A percentile compares a stretch with the other conserved stretches of the same genome.
Conservation (phyloP, 2,888 invertebrate genomes). For the Bellardia bayeri region DNA sequence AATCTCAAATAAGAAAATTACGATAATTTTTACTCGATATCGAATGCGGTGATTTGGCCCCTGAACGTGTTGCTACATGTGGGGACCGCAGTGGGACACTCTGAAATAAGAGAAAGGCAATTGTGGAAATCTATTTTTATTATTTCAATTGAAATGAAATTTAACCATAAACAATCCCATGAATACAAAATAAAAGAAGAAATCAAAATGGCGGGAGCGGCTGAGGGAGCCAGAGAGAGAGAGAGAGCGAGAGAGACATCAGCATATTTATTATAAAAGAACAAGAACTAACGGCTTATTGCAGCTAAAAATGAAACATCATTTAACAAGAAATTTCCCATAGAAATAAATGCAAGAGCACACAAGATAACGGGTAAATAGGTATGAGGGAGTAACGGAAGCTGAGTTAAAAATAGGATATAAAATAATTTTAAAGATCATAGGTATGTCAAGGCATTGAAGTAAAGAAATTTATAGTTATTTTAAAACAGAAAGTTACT, state of each 20-base stretch:
- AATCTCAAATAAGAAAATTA: too few species aligned
- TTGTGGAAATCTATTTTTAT: too few species aligned
- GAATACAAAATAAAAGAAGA: neutral
- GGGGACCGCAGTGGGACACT: too few species aligned
- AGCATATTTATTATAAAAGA: too few species aligned
- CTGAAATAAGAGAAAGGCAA: too few species aligned
- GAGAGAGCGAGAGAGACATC: neutral
- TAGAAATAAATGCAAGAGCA: conserved; percentile 12
- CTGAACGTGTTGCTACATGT: too few species aligned
- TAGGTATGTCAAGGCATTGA: conserved; percentile 41
- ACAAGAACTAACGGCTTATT: conserved; percentile 51
- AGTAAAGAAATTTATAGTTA: neutral
- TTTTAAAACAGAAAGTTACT: neutral
- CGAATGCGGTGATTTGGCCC: too few species aligned
- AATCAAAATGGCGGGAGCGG: neutral
- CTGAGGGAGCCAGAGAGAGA: neutral
- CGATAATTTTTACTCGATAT: too few species aligned
- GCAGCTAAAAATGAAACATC: conserved; percentile 32
- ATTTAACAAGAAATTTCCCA: conserved; percentile 57
- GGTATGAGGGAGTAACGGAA: neutral
- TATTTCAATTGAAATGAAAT: conserved; percentile 49
- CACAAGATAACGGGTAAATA: neutral
- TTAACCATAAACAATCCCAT: conserved; percentile 45
- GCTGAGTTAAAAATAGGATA: neutral
- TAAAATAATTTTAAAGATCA: conserved; percentile 13